phyloP scores from a whole-genome alignment of 2,113 vertebrate species.

The Machaerirhynchus nigripectus region DNA sequence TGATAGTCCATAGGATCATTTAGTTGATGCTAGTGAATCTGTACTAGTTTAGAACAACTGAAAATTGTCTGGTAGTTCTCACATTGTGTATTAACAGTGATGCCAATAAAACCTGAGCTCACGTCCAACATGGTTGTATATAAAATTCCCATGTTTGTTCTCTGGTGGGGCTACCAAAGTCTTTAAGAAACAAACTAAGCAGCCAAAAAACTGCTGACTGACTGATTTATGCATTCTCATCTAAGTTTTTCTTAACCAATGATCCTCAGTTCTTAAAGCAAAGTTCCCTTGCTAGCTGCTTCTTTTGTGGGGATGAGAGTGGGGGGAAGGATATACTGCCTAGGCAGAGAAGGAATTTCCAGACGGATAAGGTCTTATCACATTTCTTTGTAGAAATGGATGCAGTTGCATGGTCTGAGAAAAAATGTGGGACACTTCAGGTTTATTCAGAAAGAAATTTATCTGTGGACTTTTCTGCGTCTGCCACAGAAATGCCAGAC shows the following conservation, averaged over 20 bases:
- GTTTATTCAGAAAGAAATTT: not conserved
- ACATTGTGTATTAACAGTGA: not conserved
- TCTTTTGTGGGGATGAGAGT: not conserved
- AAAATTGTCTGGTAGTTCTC: not conserved
- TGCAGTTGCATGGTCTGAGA: not conserved
- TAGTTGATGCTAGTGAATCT: not conserved
- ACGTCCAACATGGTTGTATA: not conserved
- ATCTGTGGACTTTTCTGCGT: not conserved
- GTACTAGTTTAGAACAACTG: not conserved
- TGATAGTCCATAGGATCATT: not conserved
- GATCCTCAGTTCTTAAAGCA: not conserved
- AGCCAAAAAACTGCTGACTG: not conserved
- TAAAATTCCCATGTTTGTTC: accelerated
- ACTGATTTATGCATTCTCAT: not conserved
- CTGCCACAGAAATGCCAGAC: not conserved
- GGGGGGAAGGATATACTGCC: not conserved
- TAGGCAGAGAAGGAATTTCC: not conserved
- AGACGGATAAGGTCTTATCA: not conserved
- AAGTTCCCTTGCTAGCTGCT: not conserved
- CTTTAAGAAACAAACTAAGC: not conserved
- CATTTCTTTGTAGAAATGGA: not conserved
- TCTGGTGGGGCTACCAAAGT: not conserved
- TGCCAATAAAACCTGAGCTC: not conserved
- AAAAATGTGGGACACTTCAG: not conserved
- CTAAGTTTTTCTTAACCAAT: not conserved